Percentiles rank a stretch among this genome's conserved stretches.
Evolutionary conservation across 2,888 invertebrate genomes (phyloP).

Genomic region (Parnassius smintheus): DNA sequence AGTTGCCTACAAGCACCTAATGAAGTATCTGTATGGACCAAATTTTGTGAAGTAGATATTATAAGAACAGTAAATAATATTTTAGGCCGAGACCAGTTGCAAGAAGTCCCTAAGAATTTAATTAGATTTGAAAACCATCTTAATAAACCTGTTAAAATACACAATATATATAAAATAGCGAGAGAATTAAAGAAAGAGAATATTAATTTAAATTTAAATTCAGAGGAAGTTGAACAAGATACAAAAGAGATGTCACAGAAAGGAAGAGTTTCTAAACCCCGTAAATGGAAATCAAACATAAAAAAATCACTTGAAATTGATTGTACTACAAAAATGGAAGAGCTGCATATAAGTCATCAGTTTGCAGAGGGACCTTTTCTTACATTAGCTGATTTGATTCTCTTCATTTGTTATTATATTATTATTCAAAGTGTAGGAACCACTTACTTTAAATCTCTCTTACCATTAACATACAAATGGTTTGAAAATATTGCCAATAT

Average conservation of each 20-base stretch:
- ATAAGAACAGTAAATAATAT: slow-evolving; percentile 81
- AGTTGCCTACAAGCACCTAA: slow-evolving; percentile 91
- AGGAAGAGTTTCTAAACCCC: slow-evolving; percentile 53
- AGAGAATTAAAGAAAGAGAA: slow-evolving; percentile 75
- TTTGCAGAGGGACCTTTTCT: slow-evolving; percentile 92
- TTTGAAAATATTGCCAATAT: slow-evolving; percentile 60
- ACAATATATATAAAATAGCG: slow-evolving; percentile 90
- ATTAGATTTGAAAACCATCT: slow-evolving; percentile 92
- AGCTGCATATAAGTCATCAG: slow-evolving; percentile 83
- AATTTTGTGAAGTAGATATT: slow-evolving; percentile 94
- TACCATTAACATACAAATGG: slow-evolving; percentile 86
- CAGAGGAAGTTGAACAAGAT: slow-evolving; percentile 22
- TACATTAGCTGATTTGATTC: slow-evolving; percentile 91
- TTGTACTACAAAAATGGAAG: slow-evolving; percentile 68
- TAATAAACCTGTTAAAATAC: slow-evolving; percentile 89
- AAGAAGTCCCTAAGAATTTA: slow-evolving; percentile 84
- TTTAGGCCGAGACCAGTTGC: slow-evolving; percentile 38
- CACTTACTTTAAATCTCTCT: slow-evolving; percentile 50
- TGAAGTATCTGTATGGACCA: slow-evolving; percentile 94
- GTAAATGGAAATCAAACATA: slow-evolving; percentile 74
- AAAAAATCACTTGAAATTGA: slow-evolving; percentile 63
- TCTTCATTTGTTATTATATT: slow-evolving; percentile 86
- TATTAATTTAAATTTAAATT: slow-evolving; percentile 27
- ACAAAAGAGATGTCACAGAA: slow-evolving; percentile 36
- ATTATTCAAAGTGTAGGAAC: slow-evolving; percentile 73